Conservation (phyloP, 2,113 vertebrate genomes). For the Dasypus novemcinctus region DNA sequence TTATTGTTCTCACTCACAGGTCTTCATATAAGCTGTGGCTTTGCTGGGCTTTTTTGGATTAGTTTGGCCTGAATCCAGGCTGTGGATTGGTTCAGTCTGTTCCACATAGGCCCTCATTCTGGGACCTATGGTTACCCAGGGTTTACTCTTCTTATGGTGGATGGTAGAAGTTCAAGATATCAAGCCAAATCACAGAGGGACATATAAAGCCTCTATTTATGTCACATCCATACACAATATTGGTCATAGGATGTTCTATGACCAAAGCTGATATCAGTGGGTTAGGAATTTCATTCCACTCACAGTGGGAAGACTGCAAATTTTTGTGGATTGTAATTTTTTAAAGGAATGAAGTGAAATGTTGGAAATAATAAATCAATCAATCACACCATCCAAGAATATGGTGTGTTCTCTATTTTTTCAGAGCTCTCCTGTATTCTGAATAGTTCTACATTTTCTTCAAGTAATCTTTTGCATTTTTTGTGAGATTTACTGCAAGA, state of each 20-base stretch:
- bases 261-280: background rate
- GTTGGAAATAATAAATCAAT: background rate
- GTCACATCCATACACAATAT: background rate
- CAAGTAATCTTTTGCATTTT: background rate
- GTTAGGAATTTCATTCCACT: background rate
- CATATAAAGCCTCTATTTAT: background rate
- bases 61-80: background rate
- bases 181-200: background rate
- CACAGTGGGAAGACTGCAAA: background rate
- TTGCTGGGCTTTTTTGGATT: background rate
- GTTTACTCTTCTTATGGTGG: background rate
- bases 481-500: background rate
- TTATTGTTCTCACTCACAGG: background rate
- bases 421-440: background rate
- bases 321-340: background rate
- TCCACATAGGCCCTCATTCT: background rate
- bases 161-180: background rate
- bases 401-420: background rate
- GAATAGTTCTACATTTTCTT: background rate
- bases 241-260: background rate
- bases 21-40: background rate
- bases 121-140: background rate
- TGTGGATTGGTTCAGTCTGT: background rate
- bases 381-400: background rate
- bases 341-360: background rate